Base-by-base conservation (phyloP, 2,888 invertebrate species). In the Pegoplata infirma region DNA sequence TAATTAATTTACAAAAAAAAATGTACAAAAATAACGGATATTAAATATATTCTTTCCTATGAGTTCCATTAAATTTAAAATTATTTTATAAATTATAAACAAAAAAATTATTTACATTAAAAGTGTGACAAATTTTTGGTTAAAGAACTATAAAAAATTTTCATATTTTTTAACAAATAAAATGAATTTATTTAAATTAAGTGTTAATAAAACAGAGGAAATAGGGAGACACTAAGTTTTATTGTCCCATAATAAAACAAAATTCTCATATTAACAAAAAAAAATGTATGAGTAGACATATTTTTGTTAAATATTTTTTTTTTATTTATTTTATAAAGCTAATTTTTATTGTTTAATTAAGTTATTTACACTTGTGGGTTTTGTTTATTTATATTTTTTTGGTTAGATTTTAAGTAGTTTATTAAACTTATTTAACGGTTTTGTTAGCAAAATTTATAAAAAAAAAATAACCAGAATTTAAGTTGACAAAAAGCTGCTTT, bases 1-100 rank as follows among this genome's bases (percentile, higher is more conserved):
- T 85, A 85, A 85, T 85, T 85, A 85, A 84, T 85, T 81, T 81
- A 72, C 44, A 64, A 14, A 25, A 74, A 61, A 56, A 51, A 23
- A 21, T 16, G 8, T 10, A 36, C 4, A 58, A 64, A 79, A 71
- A 40, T 79, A 79, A 79, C 79, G 79, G 79, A 79, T 75, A 79
- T 71, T 71, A 61, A 61, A 49, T 12, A 32, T 74, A 78, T 64
- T 58, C 64, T 66, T 61, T 69, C 40, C 66, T 63, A 61, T 49
- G 3, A 55, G 19, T 14, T 6, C 3, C 4, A 49, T 0, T 55
- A 61, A 53, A 44, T n/a, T 21, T n/a, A 44, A 46, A 59, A 44
- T 49, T 49, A 53, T 23, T 55, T n/a, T 36, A 63, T 55, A 49
- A 36, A 36, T 63, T 47, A 25, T 25, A 58, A 17, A 25, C 5